Percentiles rank a stretch among this genome's conserved stretches.
phyloP scores from a whole-genome alignment of 2,113 vertebrate species.

The Erpornis zantholeuca region DNA sequence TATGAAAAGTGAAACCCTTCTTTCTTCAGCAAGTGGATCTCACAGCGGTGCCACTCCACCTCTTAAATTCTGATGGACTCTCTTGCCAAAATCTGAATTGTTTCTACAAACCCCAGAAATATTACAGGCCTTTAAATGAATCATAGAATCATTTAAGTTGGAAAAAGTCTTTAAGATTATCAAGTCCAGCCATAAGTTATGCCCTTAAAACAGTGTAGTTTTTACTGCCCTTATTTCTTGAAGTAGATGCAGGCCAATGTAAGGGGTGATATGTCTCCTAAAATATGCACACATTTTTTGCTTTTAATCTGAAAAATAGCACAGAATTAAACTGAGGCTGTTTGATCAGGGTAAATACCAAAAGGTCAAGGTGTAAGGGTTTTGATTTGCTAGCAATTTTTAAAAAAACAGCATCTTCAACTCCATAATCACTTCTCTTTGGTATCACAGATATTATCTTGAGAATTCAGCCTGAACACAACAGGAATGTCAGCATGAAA shows the following conservation, averaged over 20 bases:
- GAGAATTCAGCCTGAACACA: background rate
- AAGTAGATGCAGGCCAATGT: background rate
- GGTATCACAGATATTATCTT: background rate
- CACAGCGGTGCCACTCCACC: background rate
- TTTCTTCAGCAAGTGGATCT: background rate
- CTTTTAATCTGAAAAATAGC: background rate
- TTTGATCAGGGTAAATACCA: background rate
- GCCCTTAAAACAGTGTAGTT: background rate
- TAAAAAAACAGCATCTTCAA: background rate
- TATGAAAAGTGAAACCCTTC: background rate
- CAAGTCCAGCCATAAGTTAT: rapidly evolving
- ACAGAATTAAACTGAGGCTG: background rate
- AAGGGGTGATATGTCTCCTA: background rate
- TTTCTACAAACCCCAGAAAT: background rate
- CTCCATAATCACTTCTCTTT: background rate
- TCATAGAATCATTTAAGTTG: background rate
- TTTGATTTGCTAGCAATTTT: background rate
- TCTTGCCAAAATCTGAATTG: background rate
- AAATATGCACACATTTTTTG: background rate
- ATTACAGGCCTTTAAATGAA: background rate
- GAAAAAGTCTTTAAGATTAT: background rate
- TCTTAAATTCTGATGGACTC: background rate
- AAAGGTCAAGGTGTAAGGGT: background rate
- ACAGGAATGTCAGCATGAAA: background rate
- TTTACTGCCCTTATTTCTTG: background rate